These are phyloP conservation scores for Cisticola juncidis DNA, from an alignment of 2,113 vertebrate species.

Conservation along the genomic window DNA sequence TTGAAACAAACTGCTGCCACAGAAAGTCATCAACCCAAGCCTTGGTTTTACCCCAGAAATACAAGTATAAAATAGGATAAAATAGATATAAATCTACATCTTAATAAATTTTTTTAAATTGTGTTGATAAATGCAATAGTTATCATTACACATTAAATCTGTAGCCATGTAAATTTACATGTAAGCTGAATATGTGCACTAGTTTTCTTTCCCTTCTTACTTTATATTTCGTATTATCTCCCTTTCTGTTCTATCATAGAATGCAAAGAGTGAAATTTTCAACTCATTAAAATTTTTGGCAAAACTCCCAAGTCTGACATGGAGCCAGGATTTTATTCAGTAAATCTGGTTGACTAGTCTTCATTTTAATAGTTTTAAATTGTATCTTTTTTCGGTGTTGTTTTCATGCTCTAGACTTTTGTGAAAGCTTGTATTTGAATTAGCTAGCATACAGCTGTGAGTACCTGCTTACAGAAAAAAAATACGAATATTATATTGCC, in stretches of 20 bases:
- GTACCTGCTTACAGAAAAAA: not conserved
- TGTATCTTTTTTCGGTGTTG: not conserved
- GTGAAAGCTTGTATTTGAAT: not conserved
- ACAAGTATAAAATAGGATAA: not conserved
- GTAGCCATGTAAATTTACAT: not conserved
- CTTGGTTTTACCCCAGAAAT: not conserved
- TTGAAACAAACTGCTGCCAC: not conserved
- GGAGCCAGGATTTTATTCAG: not conserved
- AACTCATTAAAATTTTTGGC: not conserved
- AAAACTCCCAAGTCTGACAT: not conserved
- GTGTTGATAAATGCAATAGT: not conserved
- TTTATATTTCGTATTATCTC: not conserved
- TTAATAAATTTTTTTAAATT: not conserved
- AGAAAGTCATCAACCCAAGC: not conserved
- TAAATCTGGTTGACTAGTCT: not conserved
- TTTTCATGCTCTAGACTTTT: not conserved
- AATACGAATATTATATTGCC: not conserved
- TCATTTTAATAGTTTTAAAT: not conserved
- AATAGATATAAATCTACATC: not conserved
- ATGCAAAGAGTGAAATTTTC: not conserved
- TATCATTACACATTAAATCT: not conserved
- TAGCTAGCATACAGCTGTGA: not conserved
- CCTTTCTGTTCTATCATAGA: not conserved
- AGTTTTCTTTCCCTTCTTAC: not conserved
- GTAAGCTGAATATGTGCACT: not conserved